Evolutionary conservation across 2,888 invertebrate species (phyloP).

Genomic region (Nasonovia ribisnigri): DNA sequence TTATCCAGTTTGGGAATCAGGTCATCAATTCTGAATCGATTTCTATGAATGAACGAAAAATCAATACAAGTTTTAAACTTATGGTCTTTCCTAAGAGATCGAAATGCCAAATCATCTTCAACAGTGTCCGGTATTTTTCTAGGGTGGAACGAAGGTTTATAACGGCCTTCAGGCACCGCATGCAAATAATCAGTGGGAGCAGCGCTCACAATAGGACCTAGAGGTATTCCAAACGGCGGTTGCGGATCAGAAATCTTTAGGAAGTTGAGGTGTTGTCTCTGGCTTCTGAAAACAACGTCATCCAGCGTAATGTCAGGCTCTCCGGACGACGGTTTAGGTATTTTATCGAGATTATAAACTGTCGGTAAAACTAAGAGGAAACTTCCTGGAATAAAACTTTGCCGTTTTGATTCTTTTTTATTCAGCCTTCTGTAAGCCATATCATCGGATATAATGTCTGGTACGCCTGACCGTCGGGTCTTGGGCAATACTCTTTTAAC

Average conservation of each 20-base stretch:
- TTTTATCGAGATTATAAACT: slow-evolving; percentile 67
- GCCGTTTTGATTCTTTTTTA: slow-evolving; percentile 72
- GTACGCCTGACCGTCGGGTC: slow-evolving; percentile 69
- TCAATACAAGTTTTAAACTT: slow-evolving; percentile 42
- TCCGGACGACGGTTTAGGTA: slow-evolving; percentile 65
- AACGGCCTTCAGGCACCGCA: slow-evolving; percentile 74
- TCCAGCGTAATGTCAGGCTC: slow-evolving; percentile 88
- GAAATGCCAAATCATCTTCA: slow-evolving; percentile 88
- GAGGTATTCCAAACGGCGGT: slow-evolving; percentile 90
- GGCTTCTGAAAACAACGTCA: slow-evolving; percentile 86
- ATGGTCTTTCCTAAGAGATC: slow-evolving; percentile 84
- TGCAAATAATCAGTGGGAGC: slow-evolving; percentile 88
- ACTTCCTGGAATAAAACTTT: slow-evolving; percentile 73
- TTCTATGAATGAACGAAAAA: slow-evolving; percentile 16
- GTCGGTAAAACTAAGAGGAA: slow-evolving; percentile 79
- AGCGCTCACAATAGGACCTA: slow-evolving; percentile 85
- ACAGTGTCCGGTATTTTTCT: slow-evolving; percentile 84
- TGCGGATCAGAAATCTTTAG: slow-evolving; percentile 82
- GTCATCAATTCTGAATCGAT: neutral
- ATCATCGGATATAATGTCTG: slow-evolving; percentile 81
- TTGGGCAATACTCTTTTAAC: slow-evolving; percentile 16
- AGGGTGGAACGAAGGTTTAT: slow-evolving; percentile 76
- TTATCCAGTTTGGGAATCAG: neutral
- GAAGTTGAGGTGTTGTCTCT: slow-evolving; percentile 81
- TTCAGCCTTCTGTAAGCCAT: slow-evolving; percentile 84